Conservation (phyloP, 2,797 vertebrate genomes). For the Perodicticus potto region DNA sequence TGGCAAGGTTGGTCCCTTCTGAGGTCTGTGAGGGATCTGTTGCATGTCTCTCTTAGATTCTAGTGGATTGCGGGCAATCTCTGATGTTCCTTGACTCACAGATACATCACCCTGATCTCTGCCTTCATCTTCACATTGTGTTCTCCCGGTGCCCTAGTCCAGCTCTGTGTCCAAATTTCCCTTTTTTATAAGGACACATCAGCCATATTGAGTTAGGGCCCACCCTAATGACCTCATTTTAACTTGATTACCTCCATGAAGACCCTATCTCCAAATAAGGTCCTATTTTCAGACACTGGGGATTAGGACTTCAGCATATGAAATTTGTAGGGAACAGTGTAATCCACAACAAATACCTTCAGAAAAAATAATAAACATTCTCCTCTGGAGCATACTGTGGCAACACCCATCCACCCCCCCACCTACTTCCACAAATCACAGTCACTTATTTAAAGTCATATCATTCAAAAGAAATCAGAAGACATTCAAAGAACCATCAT, state of each 20-base stretch:
- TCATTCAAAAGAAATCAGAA: slow-evolving; percentile 23
- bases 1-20: background rate
- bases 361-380: slow-evolving; percentile 1
- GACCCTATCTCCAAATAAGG: background rate
- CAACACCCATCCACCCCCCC: background rate
- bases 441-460: background rate
- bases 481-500: slow-evolving; percentile 13
- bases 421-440: background rate
- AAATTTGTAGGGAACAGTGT: background rate
- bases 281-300: background rate
- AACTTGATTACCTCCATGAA: background rate
- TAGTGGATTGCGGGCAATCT: background rate
- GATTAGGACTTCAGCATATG: background rate
- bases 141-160: background rate
- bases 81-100: background rate
- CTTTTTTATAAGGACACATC: background rate
- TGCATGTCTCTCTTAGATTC: background rate
- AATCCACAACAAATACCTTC: background rate
- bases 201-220: background rate
- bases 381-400: background rate
- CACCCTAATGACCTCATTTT: background rate
- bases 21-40: background rate
- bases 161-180: background rate
- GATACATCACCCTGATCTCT: background rate
- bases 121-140: background rate